phyloP scores from a whole-genome alignment of 2,113 vertebrate genomes.

The Mirounga angustirostris region DNA sequence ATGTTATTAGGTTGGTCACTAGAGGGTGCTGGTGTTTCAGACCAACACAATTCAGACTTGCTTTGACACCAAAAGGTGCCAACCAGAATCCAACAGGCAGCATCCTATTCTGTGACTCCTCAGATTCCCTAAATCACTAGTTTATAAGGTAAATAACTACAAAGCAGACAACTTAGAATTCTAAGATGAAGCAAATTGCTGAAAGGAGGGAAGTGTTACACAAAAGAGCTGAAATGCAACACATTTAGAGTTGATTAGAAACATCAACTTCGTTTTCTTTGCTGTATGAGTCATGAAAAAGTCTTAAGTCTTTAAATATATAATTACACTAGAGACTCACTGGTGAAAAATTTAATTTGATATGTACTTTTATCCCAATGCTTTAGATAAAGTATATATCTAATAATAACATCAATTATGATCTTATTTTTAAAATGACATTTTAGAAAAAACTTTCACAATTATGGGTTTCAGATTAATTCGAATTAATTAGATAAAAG shows the following conservation, averaged over 20 bases:
- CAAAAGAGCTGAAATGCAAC: background rate
- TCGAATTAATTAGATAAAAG: slow-evolving; percentile 9
- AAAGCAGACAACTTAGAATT: background rate
- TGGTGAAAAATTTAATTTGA: background rate
- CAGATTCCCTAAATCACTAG: background rate
- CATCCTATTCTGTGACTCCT: background rate
- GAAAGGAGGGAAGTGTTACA: background rate
- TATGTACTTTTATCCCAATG: background rate
- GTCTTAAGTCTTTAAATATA: slow-evolving; percentile 21
- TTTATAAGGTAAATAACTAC: background rate
- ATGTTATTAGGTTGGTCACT: slow-evolving; percentile 59
- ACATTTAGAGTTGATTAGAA: background rate
- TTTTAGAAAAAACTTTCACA: background rate
- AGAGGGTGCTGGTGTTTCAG: slow-evolving; percentile 69
- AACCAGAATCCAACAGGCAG: background rate
- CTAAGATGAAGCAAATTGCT: background rate
- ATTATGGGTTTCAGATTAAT: background rate
- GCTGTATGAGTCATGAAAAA: background rate
- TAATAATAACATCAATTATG: background rate
- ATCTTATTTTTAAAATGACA: background rate
- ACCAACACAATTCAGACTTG: background rate
- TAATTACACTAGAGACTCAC: background rate
- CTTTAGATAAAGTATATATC: background rate
- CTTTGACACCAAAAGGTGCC: background rate
- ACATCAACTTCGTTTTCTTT: background rate